These are phyloP conservation scores for Eretmocerus hayati DNA, from an alignment of 2,888 invertebrate genomes.

Conservation along the genomic window DNA sequence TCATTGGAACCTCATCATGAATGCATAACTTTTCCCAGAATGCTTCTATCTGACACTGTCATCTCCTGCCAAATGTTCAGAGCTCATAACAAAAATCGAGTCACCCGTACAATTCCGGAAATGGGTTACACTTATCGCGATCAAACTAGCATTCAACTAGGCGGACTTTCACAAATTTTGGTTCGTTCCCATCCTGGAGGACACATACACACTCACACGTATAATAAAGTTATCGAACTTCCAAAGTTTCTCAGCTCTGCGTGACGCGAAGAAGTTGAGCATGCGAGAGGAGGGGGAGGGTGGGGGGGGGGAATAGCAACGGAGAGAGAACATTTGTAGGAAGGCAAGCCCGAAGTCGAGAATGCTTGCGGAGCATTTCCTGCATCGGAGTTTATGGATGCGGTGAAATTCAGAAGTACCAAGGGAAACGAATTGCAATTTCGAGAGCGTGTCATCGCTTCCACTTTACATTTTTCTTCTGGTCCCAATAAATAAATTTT, in stretches of 20 bases:
- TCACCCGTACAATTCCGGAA: background rate
- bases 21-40: too few relatives aligned
- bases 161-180: background rate
- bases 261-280: background rate
- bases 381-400: background rate
- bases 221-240: constrained; percentile 3
- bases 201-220: too few relatives aligned
- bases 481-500: too few relatives aligned
- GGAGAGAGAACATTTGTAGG: background rate
- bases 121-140: background rate
- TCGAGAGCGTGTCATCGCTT: too few relatives aligned
- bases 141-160: too few relatives aligned
- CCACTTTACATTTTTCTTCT: too few relatives aligned
- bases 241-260: background rate
- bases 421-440: background rate
- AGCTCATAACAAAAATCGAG: too few relatives aligned
- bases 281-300: too few relatives aligned
- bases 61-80: too few relatives aligned
- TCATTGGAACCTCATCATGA: too few relatives aligned
- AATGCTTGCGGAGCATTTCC: background rate
- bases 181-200: background rate
- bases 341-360: background rate
- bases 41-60: too few relatives aligned
- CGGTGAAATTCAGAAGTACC: background rate
- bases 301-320: too few relatives aligned